Evolutionary conservation across 2,888 invertebrate species (phyloP), one percentile per base, ranked within the genome.

Genomic region (Leucophenga montana): DNA sequence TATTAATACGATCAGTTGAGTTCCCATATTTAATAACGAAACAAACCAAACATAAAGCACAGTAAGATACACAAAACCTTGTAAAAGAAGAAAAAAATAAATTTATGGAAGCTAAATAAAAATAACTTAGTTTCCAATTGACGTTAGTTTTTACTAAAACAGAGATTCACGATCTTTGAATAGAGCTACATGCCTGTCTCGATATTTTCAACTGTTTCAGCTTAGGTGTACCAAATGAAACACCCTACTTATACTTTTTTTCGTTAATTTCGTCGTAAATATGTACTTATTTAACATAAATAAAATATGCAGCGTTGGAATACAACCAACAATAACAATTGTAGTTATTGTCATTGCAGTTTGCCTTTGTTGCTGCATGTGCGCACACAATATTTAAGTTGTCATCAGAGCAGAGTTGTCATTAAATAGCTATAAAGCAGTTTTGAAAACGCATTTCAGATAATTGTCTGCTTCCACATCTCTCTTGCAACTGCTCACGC

Each of bases 401-500:
- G 85, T 85, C 82, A 85, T 80, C 84, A 75, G 73, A 78, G 72
- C 72, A 70, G 71, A 79, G 78, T 74, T 83, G 78, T 81, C 75
- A 82, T 84, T 85, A 85, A 75, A 75, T 74, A 74, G 72, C 75
- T 79, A 75, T 77, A 75, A 74, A 75, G 75, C 75, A 79, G 72
- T 81, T 79, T 50, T 73, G 67, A 76, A 81, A 83, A 77, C 80
- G 72, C 70, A 84, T 79, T 84, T 83, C 74, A 76, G 73, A 79
- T 84, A 83, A 80, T 81, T 81, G 76, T 73, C 66, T 50, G 72
- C 71, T 75, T 57, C 31, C n/a, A 13, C 57, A 11, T 14, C 13
- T 31, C 13, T 20, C 22, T 3, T 20, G 22, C 57, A 27, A 27
- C 14, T 14, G 57, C 4, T 14, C 57, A 14, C 13, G 14, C 31